Evolutionary conservation across 2,888 invertebrate species (phyloP), one percentile per base, ranked within the genome.

Genomic region (Hylaea fasciaria): DNA sequence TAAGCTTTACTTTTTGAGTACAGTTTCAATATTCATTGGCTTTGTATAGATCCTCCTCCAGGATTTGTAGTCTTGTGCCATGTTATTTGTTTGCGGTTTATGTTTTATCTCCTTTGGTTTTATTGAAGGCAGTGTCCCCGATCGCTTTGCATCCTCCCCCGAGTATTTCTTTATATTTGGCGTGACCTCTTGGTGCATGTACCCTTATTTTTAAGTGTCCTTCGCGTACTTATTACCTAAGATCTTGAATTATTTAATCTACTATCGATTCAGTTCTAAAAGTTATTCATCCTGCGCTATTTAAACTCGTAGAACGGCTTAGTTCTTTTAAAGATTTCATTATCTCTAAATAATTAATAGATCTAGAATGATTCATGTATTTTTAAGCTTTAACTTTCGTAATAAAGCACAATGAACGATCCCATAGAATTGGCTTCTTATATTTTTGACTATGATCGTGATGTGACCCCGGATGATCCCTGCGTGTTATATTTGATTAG

Each of bases 181-280:
- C 93, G 93, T 93, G 93, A 91, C 92, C 83, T 92, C 92, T 92
- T 92, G 92, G 92, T 88, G 93, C 93, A 93, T 93, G 93, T 77
- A 81, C 86, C 85, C 77, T 78, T 85, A 86, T 79, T 74, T 72
- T 81, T 84, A 86, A 85, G 85, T 80, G 78, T 83, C 73, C 73
- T 74, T 7, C 76, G 77, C 78, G 76, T 78, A 80, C 69, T 68
- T 73, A 72, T 67, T n/a, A n/a, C 74, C 64, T 71, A 78, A 56
- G 63, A 74, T 77, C 68, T 77, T 75, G 70, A 71, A 69, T 73
- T 73, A 64, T 76, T n/a, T 61, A 22, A 44, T 9, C 10, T 40
- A n/a, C 70, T 82, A 68, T 81, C 69, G 74, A 74, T 78, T 80
- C 65, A 69, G 67, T 76, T 77, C 62, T 70, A 59, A 69, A 65